Evolutionary conservation across 2,113 vertebrate genomes (phyloP).

Genomic region (Macquaria australasica): DNA sequence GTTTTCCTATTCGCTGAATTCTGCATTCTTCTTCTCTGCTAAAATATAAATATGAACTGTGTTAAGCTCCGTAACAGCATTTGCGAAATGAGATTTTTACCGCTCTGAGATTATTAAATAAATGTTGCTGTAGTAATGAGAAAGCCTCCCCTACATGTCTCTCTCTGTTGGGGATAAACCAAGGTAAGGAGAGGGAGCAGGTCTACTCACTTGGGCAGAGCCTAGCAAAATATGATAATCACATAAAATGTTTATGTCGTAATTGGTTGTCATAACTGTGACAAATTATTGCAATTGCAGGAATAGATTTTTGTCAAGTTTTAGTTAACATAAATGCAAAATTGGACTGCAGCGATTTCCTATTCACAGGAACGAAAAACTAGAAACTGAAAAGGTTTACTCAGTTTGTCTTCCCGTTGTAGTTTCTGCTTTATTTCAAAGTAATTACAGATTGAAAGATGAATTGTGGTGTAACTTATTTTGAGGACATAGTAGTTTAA

Average conservation of each 20-base stretch:
- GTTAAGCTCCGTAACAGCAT: conserved; percentile 61
- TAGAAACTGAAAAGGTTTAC: background rate
- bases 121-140: conserved; percentile 61
- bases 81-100: conserved; percentile 59
- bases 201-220: conserved; percentile 11
- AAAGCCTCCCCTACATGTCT: conserved; percentile 28
- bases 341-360: background rate
- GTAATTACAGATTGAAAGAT: conserved; percentile 3
- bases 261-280: conserved; percentile 25
- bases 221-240: conserved; percentile 32
- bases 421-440: background rate
- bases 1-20: conserved; percentile 35
- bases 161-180: conserved; percentile 43
- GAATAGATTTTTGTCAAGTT: background rate
- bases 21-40: conserved; percentile 36
- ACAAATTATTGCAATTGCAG: conserved; percentile 12
- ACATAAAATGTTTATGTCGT: conserved; percentile 28
- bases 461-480: background rate
- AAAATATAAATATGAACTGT: conserved; percentile 59
- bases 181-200: conserved; percentile 25
- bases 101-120: conserved; percentile 66
- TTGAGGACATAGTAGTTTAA: conserved; percentile 23
- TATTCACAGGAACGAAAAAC: background rate
- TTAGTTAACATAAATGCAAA: background rate
- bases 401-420: background rate